Evolutionary conservation across 2,888 invertebrate genomes (phyloP), one percentile per base, ranked within the genome.

Genomic region (Pherbina coryleti): DNA sequence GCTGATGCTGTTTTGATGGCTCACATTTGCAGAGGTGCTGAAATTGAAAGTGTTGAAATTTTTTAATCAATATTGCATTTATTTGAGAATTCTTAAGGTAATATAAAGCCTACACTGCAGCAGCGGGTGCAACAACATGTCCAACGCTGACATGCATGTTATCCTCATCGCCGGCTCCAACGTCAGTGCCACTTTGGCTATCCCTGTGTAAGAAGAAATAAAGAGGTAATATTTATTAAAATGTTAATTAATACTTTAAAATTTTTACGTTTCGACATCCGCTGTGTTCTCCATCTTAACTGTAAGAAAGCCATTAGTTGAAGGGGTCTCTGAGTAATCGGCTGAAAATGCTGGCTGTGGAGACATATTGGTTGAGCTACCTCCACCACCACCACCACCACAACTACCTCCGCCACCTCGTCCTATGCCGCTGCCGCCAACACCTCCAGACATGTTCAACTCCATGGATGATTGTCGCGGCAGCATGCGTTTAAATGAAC

Each of bases 401-500:
- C n/a, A 1, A 1, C 37, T 8, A 8, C 37, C 5, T 4, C 37
- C 37, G 9, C 37, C 37, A 8, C 37, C 66, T 44, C 57, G n/a
- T n/a, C n/a, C n/a, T n/a, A n/a, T n/a, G n/a, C 37, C 5, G 37
- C 37, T 8, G 9, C 37, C 37, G 9, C 37, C 66, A 53, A 49
- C 37, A 25, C 57, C 31, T 37, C 73, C 17, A n/a, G 49, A n/a
- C 22, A 66, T 66, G 66, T n/a, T 67, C 67, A 66, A 11, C 25
- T 73, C 69, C 49, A 69, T 76, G 64, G 78, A 71, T 5, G 82
- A 71, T 44, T 79, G 79, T 8, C 83, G 80, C 28, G 84, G 83
- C 70, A 81, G n/a, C 84, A 87, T 84, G 75, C 84, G 85, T 80
- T 88, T 90, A 34, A 88, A 90, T 8, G 89, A 88, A 51, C 89